These are phyloP conservation scores for Acanthosepion lycidas DNA, from an alignment of 2,888 invertebrate species.

Conservation along the genomic window DNA sequence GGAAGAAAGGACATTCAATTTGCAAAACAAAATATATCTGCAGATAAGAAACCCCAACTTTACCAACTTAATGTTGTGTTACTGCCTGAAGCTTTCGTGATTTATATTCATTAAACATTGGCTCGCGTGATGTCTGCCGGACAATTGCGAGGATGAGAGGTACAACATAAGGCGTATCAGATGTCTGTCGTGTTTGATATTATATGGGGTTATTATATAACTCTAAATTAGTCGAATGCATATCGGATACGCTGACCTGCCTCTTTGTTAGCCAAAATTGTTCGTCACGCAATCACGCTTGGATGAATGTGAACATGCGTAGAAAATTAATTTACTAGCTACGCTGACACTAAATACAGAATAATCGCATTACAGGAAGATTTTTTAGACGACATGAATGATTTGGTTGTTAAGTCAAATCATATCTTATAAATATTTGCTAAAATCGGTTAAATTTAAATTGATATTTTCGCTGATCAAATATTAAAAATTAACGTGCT, in stretches of 20 bases:
- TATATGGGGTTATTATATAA: neutral
- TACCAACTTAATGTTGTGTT: neutral
- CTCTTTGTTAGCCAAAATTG: neutral
- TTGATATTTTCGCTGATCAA: too few relatives aligned
- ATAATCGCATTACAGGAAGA: too few relatives aligned
- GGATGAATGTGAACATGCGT: neutral
- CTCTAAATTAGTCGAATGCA: neutral
- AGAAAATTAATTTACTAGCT: neutral
- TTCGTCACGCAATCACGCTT: neutral
- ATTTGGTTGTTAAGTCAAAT: too few relatives aligned
- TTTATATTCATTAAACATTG: neutral
- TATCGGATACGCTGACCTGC: neutral
- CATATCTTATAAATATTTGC: too few relatives aligned
- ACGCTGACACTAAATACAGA: too few relatives aligned
- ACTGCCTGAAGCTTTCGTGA: neutral
- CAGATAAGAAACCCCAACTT: neutral
- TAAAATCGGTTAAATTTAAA: too few relatives aligned
- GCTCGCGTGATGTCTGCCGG: neutral
- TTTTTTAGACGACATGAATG: too few relatives aligned
- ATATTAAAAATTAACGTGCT: too few relatives aligned
- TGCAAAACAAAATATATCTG: neutral
- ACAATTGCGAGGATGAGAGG: neutral
- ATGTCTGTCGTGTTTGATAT: neutral
- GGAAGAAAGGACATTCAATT: neutral
- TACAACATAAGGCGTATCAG: neutral